Conservation (phyloP, 2,888 invertebrate species). For the Galerucella nymphaeae region DNA sequence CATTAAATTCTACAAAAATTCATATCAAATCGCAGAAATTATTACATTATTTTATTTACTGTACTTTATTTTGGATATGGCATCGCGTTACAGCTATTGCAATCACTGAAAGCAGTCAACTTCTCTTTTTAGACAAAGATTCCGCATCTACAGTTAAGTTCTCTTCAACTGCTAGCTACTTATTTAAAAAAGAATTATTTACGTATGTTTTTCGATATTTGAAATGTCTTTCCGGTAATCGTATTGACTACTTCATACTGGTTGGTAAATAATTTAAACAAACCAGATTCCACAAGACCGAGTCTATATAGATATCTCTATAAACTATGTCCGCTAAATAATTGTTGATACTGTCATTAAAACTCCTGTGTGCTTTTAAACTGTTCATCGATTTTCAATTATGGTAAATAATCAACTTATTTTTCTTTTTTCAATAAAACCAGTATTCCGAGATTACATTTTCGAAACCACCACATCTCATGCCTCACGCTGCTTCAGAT, state of each 20-base stretch:
- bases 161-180: too few species aligned
- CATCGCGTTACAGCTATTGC: too few species aligned
- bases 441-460: slow-evolving; percentile 6
- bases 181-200: too few species aligned
- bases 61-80: too few species aligned
- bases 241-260: not conserved
- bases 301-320: slow-evolving; percentile 3
- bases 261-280: not conserved
- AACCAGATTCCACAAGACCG: slow-evolving; percentile 12
- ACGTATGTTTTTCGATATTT: not conserved
- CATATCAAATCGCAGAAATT: too few species aligned
- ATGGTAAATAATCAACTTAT: slow-evolving; percentile 17
- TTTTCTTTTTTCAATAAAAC: not conserved
- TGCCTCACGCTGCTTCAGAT: not conserved
- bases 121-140: too few species aligned
- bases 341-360: slow-evolving; percentile 21
- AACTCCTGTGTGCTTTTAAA: slow-evolving; percentile 25
- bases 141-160: too few species aligned
- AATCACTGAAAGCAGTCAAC: too few species aligned
- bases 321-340: slow-evolving; percentile 11
- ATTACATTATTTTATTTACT: too few species aligned
- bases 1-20: too few species aligned
- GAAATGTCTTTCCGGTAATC: not conserved
- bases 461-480: not conserved
- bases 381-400: slow-evolving; percentile 25